Percentiles rank a stretch among this genome's conserved stretches.
These are phyloP conservation scores for Phanerotoma sp. DNA, from an alignment of 2,888 invertebrate genomes.

Conservation along the genomic window DNA sequence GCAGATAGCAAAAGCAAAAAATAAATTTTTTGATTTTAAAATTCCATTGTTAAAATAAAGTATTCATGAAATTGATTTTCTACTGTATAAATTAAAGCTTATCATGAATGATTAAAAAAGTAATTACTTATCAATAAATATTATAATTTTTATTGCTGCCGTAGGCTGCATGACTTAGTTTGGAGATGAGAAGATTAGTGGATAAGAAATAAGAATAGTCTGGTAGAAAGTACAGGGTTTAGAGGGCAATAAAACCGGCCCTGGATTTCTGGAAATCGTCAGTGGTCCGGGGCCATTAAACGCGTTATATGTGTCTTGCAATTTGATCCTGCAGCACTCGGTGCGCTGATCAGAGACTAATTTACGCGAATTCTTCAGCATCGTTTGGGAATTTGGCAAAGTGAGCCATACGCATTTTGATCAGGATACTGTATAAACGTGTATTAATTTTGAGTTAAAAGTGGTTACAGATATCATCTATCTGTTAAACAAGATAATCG, in stretches of 20 bases:
- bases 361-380: conserved; percentile 49
- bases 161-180: too few relatives aligned
- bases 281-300: conserved; percentile 51
- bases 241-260: conserved; percentile 34
- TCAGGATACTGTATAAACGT: background rate
- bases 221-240: conserved; percentile 8
- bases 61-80: too few relatives aligned
- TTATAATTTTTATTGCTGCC: too few relatives aligned
- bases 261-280: conserved; percentile 55
- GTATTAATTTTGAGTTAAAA: background rate
- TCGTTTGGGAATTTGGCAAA: conserved; percentile 38
- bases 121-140: too few relatives aligned
- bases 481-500: background rate
- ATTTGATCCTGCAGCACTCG: conserved; percentile 49
- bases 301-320: conserved; percentile 53
- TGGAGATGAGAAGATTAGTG: background rate
- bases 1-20: too few relatives aligned
- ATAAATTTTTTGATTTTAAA: too few relatives aligned
- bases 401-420: conserved; percentile 32
- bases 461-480: background rate
- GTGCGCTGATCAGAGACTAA: conserved; percentile 46
- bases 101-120: too few relatives aligned
- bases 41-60: too few relatives aligned
- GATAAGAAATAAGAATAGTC: background rate
- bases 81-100: too few relatives aligned